Evolutionary conservation across 1,140 invertebrate genomes (phyloP).

Genomic region (Triops longicaudatus): DNA sequence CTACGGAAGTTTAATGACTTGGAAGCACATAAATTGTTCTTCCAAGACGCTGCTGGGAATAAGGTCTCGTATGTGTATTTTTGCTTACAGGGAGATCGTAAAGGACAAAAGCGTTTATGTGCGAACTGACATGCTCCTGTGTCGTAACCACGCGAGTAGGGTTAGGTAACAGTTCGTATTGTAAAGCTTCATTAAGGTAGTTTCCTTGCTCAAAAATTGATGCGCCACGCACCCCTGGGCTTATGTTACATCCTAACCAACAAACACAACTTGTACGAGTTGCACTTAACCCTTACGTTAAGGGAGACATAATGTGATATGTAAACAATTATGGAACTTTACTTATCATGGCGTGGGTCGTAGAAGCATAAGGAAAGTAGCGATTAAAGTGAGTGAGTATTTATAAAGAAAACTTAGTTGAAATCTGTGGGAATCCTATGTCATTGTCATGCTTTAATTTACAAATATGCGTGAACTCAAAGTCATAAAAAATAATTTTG

Average conservation of each 20-base stretch:
- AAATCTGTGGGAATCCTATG: too few relatives aligned
- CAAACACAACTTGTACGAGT: not conserved
- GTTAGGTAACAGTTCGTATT: too few relatives aligned
- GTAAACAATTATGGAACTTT: not conserved
- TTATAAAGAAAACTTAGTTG: too few relatives aligned
- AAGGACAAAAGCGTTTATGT: not conserved
- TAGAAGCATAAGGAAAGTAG: not conserved
- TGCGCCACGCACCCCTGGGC: too few relatives aligned
- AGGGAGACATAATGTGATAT: not conserved
- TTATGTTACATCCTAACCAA: not conserved
- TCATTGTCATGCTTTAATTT: too few relatives aligned
- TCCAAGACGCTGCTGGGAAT: not conserved
- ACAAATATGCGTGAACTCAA: too few relatives aligned
- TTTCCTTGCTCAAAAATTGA: too few relatives aligned
- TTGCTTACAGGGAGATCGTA: not conserved
- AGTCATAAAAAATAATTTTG: too few relatives aligned
- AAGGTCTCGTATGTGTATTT: not conserved
- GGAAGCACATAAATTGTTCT: not conserved
- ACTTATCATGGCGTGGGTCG: not conserved
- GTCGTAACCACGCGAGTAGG: too few relatives aligned
- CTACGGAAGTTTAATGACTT: not conserved
- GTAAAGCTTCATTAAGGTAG: too few relatives aligned
- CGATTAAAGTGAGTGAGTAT: too few relatives aligned
- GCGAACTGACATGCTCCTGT: not conserved
- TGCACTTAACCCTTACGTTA: not conserved